Evolutionary conservation across 2,113 vertebrate genomes (phyloP).

Genomic region (Pipra filicauda): DNA sequence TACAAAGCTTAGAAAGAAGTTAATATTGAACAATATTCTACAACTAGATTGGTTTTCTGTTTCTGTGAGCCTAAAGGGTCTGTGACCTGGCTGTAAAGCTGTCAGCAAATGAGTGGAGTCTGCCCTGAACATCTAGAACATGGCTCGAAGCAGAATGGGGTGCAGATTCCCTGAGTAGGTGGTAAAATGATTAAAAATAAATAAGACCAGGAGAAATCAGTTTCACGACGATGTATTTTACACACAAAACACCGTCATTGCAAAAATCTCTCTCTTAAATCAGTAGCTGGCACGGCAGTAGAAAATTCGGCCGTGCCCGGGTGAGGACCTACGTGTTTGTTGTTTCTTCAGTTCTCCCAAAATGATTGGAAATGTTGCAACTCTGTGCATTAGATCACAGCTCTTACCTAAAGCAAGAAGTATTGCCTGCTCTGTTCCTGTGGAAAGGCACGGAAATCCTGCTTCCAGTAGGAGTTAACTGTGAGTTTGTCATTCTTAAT

Average conservation of each 20-base stretch:
- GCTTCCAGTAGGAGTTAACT: neutral
- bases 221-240: neutral
- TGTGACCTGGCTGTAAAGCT: neutral
- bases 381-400: neutral
- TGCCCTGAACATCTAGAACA: neutral
- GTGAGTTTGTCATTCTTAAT: neutral
- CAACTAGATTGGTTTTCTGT: neutral
- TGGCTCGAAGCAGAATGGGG: neutral
- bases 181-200: neutral
- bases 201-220: neutral
- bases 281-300: neutral
- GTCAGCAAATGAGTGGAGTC: neutral
- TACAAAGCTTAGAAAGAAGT: neutral
- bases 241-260: accelerated
- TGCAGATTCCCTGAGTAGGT: neutral
- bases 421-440: neutral
- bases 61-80: neutral
- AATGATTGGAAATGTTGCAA: neutral
- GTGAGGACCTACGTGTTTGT: neutral
- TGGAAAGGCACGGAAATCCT: neutral
- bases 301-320: neutral
- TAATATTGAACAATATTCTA: neutral
- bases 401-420: neutral
- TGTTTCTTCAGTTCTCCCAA: neutral
- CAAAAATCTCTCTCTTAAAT: neutral